A percentile compares a stretch with the other conserved stretches of the same genome.
Evolutionary conservation across 1,140 invertebrate species (phyloP).

Genomic region (Diprion similis): DNA sequence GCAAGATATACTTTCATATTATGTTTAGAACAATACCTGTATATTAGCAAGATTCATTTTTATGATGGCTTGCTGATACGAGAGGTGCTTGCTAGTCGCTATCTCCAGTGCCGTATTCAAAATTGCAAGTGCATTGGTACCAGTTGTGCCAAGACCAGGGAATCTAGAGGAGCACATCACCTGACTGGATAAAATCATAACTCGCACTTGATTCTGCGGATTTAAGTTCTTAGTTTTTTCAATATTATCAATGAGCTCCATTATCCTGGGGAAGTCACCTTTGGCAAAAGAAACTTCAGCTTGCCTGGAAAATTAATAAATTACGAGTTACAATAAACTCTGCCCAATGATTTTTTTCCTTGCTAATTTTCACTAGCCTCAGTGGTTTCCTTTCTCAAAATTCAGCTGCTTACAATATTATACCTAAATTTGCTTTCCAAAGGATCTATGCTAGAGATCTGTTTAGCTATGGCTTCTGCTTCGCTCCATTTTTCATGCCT

Average conservation of each 20-base stretch:
- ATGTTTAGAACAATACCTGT: constrained; percentile 55
- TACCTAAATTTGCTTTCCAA: constrained; percentile 69
- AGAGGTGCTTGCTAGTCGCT: constrained; percentile 75
- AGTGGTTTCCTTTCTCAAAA: background rate
- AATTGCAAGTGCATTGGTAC: constrained; percentile 65
- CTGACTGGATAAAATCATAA: constrained; percentile 77
- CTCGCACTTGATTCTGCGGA: constrained; percentile 68
- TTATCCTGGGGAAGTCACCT: constrained; percentile 70
- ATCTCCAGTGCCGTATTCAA: constrained; percentile 76
- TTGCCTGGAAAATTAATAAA: constrained; percentile 61
- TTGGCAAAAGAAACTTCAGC: constrained; percentile 74
- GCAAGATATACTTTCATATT: constrained; percentile 1
- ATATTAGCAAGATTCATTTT: constrained; percentile 80
- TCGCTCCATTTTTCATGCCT: constrained; percentile 77
- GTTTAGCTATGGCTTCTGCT: constrained; percentile 75
- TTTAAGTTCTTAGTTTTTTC: constrained; percentile 63
- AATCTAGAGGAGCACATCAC: constrained; percentile 68
- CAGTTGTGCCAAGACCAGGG: constrained; percentile 57
- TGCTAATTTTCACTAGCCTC: background rate
- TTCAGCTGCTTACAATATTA: constrained; percentile 1
- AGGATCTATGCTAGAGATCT: constrained; percentile 75
- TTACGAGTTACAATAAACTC: background rate
- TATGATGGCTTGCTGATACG: constrained; percentile 76
- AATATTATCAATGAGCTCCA: constrained; percentile 66
- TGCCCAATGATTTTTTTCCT: background rate